Evolutionary conservation across 2,113 vertebrate species (phyloP).

Genomic region (Aptenodytes patagonicus): DNA sequence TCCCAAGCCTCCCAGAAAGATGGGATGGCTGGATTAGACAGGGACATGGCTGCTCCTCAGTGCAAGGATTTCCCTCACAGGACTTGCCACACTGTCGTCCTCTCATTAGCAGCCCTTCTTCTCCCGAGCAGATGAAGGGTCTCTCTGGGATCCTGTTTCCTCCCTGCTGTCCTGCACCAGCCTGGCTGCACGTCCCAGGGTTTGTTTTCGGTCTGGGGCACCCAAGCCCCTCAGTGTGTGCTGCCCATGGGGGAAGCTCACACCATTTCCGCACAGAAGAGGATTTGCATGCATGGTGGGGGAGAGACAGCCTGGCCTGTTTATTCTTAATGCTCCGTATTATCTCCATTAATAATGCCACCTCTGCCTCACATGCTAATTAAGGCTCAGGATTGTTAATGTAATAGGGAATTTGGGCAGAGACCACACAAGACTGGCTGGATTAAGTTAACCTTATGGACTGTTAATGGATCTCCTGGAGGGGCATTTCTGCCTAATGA

Average conservation of each 20-base stretch:
- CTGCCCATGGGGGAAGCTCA: neutral
- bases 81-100: neutral
- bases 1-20: neutral
- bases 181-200: rapidly evolving
- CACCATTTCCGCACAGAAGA: neutral
- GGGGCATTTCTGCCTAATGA: conserved; percentile 64
- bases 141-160: neutral
- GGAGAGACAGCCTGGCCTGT: conserved; percentile 33
- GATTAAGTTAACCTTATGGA: conserved; percentile 68
- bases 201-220: neutral
- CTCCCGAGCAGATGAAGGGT: neutral
- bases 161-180: neutral
- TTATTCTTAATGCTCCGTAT: conserved; percentile 64
- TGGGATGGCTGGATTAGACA: neutral
- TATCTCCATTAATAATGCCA: conserved; percentile 68
- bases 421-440: conserved; percentile 57
- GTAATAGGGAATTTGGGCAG: conserved; percentile 64
- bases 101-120: neutral
- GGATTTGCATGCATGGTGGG: conserved; percentile 32
- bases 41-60: neutral
- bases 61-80: neutral
- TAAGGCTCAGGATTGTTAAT: conserved; percentile 64
- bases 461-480: conserved; percentile 68
- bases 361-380: conserved; percentile 68
- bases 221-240: neutral